Conservation (phyloP, 2,797 vertebrate genomes). For the Cottoperca gobio region DNA sequence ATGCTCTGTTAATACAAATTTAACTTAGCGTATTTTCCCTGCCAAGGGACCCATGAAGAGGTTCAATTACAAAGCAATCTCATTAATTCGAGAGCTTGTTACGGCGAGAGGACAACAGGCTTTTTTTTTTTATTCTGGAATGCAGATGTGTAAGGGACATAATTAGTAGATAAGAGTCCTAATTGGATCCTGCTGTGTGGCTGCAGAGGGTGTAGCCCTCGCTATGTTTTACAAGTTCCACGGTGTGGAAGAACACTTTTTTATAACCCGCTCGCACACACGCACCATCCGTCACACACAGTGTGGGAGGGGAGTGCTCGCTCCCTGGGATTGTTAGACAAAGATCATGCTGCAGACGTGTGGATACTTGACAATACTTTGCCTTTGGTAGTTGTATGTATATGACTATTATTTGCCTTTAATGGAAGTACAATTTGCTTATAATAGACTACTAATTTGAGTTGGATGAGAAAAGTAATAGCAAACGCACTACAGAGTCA, state of each 20-base stretch:
- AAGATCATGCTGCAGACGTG: conserved; percentile 28
- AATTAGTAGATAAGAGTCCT: conserved; percentile 88
- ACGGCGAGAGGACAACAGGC: conserved; percentile 88
- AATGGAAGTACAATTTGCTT: neutral
- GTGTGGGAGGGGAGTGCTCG: conserved; percentile 40
- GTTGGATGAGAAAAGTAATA: neutral
- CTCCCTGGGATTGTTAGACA: conserved; percentile 39
- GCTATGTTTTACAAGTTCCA: conserved; percentile 82
- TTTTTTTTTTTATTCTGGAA: conserved; percentile 88
- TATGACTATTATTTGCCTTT: neutral
- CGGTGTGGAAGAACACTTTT: conserved; percentile 76
- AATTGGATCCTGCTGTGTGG: conserved; percentile 85
- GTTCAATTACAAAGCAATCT: conserved; percentile 97
- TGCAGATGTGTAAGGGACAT: conserved; percentile 92
- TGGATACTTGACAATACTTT: conserved; percentile 3
- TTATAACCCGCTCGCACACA: conserved; percentile 73
- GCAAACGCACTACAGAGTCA: neutral
- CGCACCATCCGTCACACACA: conserved; percentile 65
- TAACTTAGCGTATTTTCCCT: conserved; percentile 94
- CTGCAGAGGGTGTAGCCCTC: conserved; percentile 79
- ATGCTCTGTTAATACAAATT: conserved; percentile 94
- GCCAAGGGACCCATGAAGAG: conserved; percentile 95
- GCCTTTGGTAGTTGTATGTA: neutral
- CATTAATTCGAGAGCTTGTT: conserved; percentile 96
- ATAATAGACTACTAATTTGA: neutral